Base-by-base conservation (phyloP, 2,888 invertebrate genomes). In the Polietes domitor region DNA sequence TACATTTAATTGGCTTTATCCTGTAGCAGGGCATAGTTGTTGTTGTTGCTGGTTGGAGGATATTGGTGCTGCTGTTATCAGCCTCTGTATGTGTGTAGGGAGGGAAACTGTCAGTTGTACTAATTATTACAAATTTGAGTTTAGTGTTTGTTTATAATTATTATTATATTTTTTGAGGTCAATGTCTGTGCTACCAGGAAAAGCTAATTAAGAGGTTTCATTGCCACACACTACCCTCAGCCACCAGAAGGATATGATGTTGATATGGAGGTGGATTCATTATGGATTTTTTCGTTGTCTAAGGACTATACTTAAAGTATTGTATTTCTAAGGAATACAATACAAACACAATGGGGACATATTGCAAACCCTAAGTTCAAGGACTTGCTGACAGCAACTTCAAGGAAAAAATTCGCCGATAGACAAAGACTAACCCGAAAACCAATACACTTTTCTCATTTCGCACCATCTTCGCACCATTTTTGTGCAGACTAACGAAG, bases 1-100 rank as follows among this genome's bases (percentile, higher is more conserved):
- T 78, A 63, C 28, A 19, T 50, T 61, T 82, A 77, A 77, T 82
- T 82, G 74, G 70, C 71, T 71, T 77, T 17, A 55, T 61, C 70
- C 72, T 70, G 1, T 17, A 24, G 12, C 53, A 47, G 19, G 19
- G 7, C 12, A 47, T 10, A 15, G 19, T 32, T 61, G 19, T 26
- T 15, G n/a, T 32, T 53, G 26, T 12, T 32, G 55, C 53, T 17
- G 6, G 43, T 17, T 47, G 26, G n/a, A 53, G 43, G 19, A 15
- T 26, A n/a, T 21, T 9, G 2, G 21, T 76, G 53, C 53, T 63
- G 32, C 17, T n/a, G 9, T 58, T 58, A 21, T 5, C 17, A 55
- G 26, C 58, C 19, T 58, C n/a, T 58, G 0, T n/a, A n/a, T n/a
- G n/a, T n/a, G n/a, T n/a, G n/a, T n/a, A n/a, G n/a, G n/a, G n/a